Evolutionary conservation across 2,888 invertebrate genomes (phyloP), one percentile per base, ranked within the genome.

Genomic region (Alloscopus bannaensis): DNA sequence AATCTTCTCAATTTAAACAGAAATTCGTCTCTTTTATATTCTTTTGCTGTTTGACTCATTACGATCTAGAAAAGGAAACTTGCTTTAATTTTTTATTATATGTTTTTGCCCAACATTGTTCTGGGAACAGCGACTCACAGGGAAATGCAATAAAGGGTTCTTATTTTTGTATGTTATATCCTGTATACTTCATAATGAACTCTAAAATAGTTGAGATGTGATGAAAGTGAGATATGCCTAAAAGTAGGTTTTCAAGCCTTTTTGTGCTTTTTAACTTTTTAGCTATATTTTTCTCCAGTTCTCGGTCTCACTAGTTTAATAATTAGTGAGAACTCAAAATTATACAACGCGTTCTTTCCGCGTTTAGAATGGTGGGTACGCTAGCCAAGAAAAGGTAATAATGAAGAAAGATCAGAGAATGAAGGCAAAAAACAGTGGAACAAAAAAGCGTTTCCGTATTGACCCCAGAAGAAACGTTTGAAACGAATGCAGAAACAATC

Each of bases 401-500:
- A 71, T 71, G 71, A 36, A 50, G 26, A 50, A 47, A 52, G 40
- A 47, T 22, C 50, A 42, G 36, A 71, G 47, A 69, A 42, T 18
- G 36, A 50, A 62, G 60, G n/a, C 8, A 31, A 28, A 20, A 71
- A 40, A 40, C 40, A 59, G 59, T 31, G 59, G n/a, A n/a, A n/a
- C 24, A 24, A 55, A 55, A 55, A 55, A 29, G 59, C 16, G 29
- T 18, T n/a, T 42, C 42, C 16, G 16, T 22, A 29, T 59, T 59
- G 29, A 29, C 31, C 59, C 31, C 36, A 42, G 18, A 42, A 42
- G 42, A 8, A 59, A 47, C 26, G 57, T 18, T 24, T 55, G 52
- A 55, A 68, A 68, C 55, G 68, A 55, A 42, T 68, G 55, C 40
- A 68, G 26, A 36, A 66, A 66, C 47, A 65, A 66, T 66, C 66